phyloP scores from a whole-genome alignment of 2,888 invertebrate genomes.

The Lymantria dispar region DNA sequence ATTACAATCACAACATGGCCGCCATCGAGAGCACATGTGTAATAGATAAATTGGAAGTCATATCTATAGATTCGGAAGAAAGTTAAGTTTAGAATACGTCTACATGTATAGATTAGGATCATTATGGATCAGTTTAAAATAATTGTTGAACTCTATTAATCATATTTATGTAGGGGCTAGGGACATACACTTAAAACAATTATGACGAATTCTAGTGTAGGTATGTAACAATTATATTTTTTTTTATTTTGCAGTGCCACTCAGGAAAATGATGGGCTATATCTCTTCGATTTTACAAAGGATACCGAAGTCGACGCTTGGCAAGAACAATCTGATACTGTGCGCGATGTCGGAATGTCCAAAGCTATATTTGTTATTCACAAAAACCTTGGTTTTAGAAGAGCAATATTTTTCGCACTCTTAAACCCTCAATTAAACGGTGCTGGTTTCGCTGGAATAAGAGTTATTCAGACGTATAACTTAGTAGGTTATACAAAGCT shows the following conservation, averaged over 20 bases:
- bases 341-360: constrained; percentile 85
- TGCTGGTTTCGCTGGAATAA: constrained; percentile 85
- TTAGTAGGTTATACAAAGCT: constrained; percentile 73
- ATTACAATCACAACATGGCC: constrained; percentile 18
- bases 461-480: constrained; percentile 73
- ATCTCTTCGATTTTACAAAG: constrained; percentile 84
- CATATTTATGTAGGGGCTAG: no score
- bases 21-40: constrained; percentile 20
- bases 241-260: constrained; percentile 32
- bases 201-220: not conserved
- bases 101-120: no score
- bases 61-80: not conserved
- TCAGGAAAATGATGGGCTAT: constrained; percentile 45
- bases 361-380: constrained; percentile 84
- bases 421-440: constrained; percentile 86
- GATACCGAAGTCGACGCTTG: constrained; percentile 75
- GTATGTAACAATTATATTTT: not conserved
- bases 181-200: no score
- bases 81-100: constrained; percentile 1
- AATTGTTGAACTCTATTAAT: no score
- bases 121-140: no score
- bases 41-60: constrained; percentile 5
- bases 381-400: constrained; percentile 81
- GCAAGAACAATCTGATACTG: constrained; percentile 85
- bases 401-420: constrained; percentile 84